phyloP scores from a whole-genome alignment of 2,113 vertebrate genomes.

The Panthera tigris region DNA sequence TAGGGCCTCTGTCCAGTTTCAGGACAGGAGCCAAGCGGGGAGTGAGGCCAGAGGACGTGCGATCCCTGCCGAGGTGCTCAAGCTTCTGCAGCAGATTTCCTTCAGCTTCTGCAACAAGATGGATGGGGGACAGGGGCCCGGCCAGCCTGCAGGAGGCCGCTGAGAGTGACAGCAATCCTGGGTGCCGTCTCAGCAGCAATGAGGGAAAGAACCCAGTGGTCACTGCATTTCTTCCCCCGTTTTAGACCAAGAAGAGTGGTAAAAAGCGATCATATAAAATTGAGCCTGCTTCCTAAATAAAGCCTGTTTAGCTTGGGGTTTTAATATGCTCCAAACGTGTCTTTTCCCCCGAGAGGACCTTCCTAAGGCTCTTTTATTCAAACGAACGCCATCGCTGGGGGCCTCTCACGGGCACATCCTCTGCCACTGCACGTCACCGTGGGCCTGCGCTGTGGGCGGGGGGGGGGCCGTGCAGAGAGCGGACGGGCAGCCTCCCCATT shows the following conservation, averaged over 20 bases:
- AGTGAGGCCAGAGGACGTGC: accelerated
- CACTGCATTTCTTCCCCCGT: background rate
- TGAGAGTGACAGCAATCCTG: accelerated
- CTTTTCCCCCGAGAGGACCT: background rate
- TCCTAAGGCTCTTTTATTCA: background rate
- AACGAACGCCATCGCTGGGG: accelerated
- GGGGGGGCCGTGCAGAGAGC: too few species aligned
- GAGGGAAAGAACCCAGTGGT: accelerated
- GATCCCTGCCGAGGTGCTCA: accelerated
- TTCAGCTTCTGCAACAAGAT: too few species aligned
- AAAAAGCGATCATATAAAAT: accelerated
- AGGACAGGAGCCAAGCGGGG: background rate
- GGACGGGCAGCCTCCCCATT: background rate
- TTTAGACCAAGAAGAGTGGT: background rate
- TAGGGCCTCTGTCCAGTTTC: background rate
- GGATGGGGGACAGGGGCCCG: accelerated
- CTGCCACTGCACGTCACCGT: accelerated
- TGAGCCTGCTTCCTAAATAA: background rate
- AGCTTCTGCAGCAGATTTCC: accelerated
- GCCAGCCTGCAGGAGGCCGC: background rate
- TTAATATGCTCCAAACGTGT: background rate
- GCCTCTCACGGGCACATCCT: accelerated
- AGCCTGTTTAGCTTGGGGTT: background rate
- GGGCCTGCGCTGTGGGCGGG: accelerated
- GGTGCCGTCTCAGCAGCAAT: background rate